These are phyloP conservation scores for Bimastos eiseni DNA, from an alignment of 2,888 invertebrate genomes.

Conservation along the genomic window DNA sequence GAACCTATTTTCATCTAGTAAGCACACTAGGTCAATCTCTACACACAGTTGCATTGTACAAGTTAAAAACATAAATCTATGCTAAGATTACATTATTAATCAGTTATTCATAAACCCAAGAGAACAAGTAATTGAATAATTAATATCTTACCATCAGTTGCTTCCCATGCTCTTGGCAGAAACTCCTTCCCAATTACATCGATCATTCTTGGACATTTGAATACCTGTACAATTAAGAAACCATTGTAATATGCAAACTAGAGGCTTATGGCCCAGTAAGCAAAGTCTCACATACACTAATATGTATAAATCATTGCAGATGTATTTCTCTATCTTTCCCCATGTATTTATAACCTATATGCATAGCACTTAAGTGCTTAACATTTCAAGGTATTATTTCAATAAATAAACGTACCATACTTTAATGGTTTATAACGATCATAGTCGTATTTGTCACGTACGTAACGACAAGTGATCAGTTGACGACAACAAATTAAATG, in stretches of 20 bases:
- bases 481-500: too few species aligned
- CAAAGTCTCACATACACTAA: neutral
- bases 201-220: slow-evolving; percentile 28
- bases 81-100: neutral
- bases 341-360: too few species aligned
- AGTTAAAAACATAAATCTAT: too few species aligned
- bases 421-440: too few species aligned
- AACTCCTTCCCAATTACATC: slow-evolving; percentile 26
- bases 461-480: too few species aligned
- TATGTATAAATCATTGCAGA: neutral
- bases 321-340: neutral
- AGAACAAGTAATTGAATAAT: neutral
- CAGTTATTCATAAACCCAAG: neutral
- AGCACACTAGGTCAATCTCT: too few species aligned
- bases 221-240: neutral
- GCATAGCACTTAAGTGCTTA: too few species aligned
- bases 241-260: neutral
- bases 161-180: neutral
- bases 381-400: too few species aligned
- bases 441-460: too few species aligned
- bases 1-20: too few species aligned
- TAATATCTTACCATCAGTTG: neutral
- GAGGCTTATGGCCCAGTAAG: neutral
- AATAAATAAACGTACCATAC: too few species aligned
- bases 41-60: too few species aligned